These are phyloP conservation scores for Ficedula albicollis DNA, from an alignment of 2,797 vertebrate genomes.

Conservation along the genomic window DNA sequence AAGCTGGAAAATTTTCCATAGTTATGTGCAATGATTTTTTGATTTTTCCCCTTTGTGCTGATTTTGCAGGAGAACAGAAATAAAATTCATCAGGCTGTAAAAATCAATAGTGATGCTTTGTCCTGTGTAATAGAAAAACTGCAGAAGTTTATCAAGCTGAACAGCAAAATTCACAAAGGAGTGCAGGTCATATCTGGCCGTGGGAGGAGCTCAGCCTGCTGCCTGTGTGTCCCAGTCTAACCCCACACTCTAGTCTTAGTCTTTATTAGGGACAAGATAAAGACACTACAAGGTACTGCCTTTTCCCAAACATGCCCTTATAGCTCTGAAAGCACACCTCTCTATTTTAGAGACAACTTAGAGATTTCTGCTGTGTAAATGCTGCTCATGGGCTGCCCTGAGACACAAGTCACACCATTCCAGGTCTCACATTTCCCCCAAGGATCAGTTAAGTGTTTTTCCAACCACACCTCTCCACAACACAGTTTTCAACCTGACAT, in stretches of 20 bases:
- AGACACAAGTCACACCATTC: rapidly evolving
- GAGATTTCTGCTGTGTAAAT: not conserved
- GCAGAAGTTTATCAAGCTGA: not conserved
- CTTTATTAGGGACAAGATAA: not conserved
- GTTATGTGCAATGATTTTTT: not conserved
- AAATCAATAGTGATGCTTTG: slow-evolving; percentile 38
- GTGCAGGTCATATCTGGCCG: not conserved
- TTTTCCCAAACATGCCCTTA: not conserved
- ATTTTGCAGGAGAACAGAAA: slow-evolving; percentile 23
- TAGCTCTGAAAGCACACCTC: not conserved
- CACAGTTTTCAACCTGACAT: not conserved
- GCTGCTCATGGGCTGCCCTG: not conserved
- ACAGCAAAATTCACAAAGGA: not conserved
- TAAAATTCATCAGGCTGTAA: slow-evolving; percentile 30
- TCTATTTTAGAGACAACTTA: not conserved
- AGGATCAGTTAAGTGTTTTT: not conserved
- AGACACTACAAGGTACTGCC: not conserved
- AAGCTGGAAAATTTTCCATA: not conserved
- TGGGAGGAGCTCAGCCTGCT: not conserved
- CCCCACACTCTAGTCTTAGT: not conserved
- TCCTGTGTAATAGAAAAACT: not conserved
- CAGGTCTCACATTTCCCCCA: not conserved
- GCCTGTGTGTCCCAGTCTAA: not conserved
- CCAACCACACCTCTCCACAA: not conserved
- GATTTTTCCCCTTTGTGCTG: not conserved